Conservation (phyloP, 1,140 invertebrate genomes). For the Penaeus indicus region DNA sequence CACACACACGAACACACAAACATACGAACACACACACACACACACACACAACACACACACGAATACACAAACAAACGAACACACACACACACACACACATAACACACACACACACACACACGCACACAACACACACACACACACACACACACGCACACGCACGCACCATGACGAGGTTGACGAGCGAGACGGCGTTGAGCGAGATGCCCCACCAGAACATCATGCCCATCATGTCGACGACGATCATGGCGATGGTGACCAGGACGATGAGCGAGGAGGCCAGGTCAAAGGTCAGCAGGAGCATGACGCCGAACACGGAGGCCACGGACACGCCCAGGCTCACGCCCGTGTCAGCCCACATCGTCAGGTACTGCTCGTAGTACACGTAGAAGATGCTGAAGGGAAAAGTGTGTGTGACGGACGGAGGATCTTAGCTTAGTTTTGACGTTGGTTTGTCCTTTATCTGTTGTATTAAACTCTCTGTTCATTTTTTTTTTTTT, state of each 20-base stretch:
- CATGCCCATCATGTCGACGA: slow-evolving; percentile 85
- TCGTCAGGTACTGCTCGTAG: slow-evolving; percentile 94
- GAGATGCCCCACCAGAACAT: slow-evolving; percentile 93
- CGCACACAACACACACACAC: slow-evolving; percentile 49
- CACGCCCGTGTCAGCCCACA: slow-evolving; percentile 82
- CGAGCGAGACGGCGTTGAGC: slow-evolving; percentile 92
- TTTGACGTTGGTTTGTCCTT: too few species aligned
- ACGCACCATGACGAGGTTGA: slow-evolving; percentile 94
- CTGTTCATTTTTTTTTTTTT: too few species aligned
- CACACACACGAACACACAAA: too few species aligned
- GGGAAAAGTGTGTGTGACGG: background rate
- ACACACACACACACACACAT: too few species aligned
- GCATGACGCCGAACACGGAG: slow-evolving; percentile 85
- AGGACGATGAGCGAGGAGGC: slow-evolving; percentile 83
- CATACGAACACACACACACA: too few species aligned
- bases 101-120: too few species aligned
- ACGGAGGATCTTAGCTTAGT: too few species aligned
- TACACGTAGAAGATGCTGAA: slow-evolving; percentile 86
- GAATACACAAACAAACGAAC: too few species aligned
- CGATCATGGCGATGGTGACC: slow-evolving; percentile 82
- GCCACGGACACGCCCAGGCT: slow-evolving; percentile 81
- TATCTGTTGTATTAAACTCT: too few species aligned
- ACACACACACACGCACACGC: background rate
- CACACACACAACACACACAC: too few species aligned
- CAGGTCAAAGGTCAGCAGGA: slow-evolving; percentile 87